Evolutionary conservation across 2,888 invertebrate genomes (phyloP), one percentile per base, ranked within the genome.

Genomic region (Drosophila multiciliata): DNA sequence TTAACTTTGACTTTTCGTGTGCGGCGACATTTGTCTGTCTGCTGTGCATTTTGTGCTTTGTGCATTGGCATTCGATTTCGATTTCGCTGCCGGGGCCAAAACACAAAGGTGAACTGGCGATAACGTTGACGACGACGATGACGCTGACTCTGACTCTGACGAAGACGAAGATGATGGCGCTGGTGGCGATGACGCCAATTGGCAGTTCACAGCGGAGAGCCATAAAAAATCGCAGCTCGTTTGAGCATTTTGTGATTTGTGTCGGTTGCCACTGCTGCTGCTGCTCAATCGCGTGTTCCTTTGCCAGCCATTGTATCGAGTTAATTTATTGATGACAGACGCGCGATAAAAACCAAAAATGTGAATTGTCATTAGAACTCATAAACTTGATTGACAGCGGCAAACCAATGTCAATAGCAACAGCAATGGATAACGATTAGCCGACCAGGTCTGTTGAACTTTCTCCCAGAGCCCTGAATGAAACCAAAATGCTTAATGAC

Each of bases 251-350:
- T 83, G 53, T 77, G 87, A 89, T 86, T 87, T 83, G 75, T 73
- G 66, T 62, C 60, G 55, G 48, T 55, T 29, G 38, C 17, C 12
- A 66, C 67, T 42, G 76, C 69, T 73, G 63, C 67, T 42, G 76
- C 69, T 75, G 82, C 73, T 90, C 80, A 86, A 80, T 90, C 87
- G 85, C 85, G 89, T 87, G 90, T 66, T 89, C 52, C 73, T 60
- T 66, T 69, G 52, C 68, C 66, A 73, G 71, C 73, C 87, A 84
- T 84, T 90, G 83, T 90, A 92, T 90, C 88, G 81, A 87, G 83
- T 91, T 92, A 91, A 92, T 92, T 92, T 90, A 90, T 90, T 90
- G 91, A 91, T 91, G 87, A 83, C 78, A 91, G 91, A 91, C 91
- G 88, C 75, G 83, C 82, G 92, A 91, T 91, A 91, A 91, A 86